A percentile compares a stretch with the other conserved stretches of the same genome.
Evolutionary conservation across 2,888 invertebrate genomes (phyloP).

Genomic region (Epsilonema sp.): DNA sequence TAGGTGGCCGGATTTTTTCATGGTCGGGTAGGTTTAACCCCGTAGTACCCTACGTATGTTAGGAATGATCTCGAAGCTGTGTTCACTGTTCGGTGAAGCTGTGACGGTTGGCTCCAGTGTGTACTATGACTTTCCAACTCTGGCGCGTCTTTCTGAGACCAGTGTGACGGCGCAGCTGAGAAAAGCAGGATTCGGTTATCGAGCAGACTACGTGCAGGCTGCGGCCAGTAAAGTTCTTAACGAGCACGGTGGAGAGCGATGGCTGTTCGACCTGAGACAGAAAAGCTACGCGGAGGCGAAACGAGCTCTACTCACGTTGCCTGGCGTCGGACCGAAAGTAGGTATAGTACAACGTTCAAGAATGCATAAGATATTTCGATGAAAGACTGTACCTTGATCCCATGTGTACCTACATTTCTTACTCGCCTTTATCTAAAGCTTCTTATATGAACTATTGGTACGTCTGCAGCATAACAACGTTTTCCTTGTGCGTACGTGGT

Average conservation of each 20-base stretch:
- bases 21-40: too few species aligned
- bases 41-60: too few species aligned
- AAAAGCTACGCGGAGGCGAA: slow-evolving; percentile 48
- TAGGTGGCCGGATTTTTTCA: too few species aligned
- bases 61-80: slow-evolving; percentile 70
- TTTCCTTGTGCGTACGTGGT: too few species aligned
- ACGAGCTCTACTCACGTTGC: slow-evolving; percentile 49
- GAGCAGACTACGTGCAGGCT: slow-evolving; percentile 62
- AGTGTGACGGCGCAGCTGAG: slow-evolving; percentile 22
- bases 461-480: too few species aligned
- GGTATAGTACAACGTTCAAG: slow-evolving; percentile 53
- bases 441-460: too few species aligned
- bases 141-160: slow-evolving; percentile 42
- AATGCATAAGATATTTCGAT: too few species aligned
- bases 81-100: slow-evolving; percentile 50
- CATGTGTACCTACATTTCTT: too few species aligned
- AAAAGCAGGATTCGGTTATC: slow-evolving; percentile 42
- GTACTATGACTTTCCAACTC: slow-evolving; percentile 64
- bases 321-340: slow-evolving; percentile 83
- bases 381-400: too few species aligned
- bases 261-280: slow-evolving; percentile 49
- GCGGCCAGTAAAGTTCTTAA: slow-evolving; percentile 40
- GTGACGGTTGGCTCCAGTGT: too few species aligned
- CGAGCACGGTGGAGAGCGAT: slow-evolving; percentile 45
- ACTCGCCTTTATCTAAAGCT: too few species aligned